Conservation (phyloP, 2,797 vertebrate genomes). For the Avahi laniger region DNA sequence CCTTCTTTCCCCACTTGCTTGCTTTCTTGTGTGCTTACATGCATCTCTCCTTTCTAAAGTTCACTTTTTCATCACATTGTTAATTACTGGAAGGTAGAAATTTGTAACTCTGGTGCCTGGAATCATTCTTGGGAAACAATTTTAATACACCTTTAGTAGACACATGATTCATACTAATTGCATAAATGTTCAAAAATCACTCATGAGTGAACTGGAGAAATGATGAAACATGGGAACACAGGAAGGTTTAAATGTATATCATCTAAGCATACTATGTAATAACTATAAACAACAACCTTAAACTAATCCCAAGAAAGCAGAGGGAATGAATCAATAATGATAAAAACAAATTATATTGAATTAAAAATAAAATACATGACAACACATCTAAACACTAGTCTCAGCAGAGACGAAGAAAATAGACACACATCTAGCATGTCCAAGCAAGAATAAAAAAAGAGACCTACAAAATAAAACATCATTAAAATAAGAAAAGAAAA, state of each 20-base stretch:
- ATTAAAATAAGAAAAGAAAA: not conserved
- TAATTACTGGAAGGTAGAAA: not conserved
- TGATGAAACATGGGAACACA: not conserved
- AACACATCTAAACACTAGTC: not conserved
- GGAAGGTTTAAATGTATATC: not conserved
- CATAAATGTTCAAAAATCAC: not conserved
- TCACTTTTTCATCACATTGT: not conserved
- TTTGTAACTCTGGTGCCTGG: not conserved
- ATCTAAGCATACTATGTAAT: not conserved
- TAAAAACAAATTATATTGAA: not conserved
- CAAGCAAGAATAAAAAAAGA: not conserved
- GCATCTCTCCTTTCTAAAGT: not conserved
- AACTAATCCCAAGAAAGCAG: not conserved
- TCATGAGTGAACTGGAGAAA: not conserved
- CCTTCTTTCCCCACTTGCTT: rapidly evolving
- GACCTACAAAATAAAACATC: not conserved
- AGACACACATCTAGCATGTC: not conserved
- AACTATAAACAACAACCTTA: not conserved
- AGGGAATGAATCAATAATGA: not conserved
- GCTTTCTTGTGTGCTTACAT: not conserved
- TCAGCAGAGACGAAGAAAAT: not conserved
- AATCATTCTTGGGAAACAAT: not conserved
- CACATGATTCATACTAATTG: not conserved
- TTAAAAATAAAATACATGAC: not conserved
- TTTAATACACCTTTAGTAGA: not conserved